A percentile compares a stretch with the other conserved stretches of the same genome.
phyloP scores from a whole-genome alignment of 2,113 vertebrate genomes.

The Chloropsis hardwickii region DNA sequence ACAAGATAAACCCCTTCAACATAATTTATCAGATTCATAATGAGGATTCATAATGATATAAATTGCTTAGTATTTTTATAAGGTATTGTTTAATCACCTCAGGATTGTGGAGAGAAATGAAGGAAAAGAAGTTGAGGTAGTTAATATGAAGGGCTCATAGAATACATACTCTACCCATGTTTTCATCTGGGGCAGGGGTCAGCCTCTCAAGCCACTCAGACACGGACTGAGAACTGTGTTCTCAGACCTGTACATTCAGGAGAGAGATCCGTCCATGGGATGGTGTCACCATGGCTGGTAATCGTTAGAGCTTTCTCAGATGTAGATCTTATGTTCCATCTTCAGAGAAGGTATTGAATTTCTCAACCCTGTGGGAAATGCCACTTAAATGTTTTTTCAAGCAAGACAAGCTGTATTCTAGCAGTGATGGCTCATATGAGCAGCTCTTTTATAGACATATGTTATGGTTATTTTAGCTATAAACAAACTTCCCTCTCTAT shows the following conservation, averaged over 20 bases:
- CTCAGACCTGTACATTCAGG: not conserved
- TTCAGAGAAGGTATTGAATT: not conserved
- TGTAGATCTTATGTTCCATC: not conserved
- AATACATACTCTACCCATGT: not conserved
- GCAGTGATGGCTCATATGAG: not conserved
- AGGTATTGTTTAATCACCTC: not conserved
- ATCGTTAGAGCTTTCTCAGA: not conserved
- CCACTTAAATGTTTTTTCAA: not conserved
- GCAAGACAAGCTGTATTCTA: not conserved
- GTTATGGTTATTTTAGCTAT: not conserved
- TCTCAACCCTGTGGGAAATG: not conserved
- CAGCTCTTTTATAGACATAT: not conserved
- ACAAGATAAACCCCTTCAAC: fast-evolving
- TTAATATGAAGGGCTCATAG: not conserved
- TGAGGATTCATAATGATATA: not conserved
- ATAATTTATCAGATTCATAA: not conserved
- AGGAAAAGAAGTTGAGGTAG: not conserved
- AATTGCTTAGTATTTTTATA: not conserved
- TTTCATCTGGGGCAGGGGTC: not conserved
- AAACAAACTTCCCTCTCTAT: not conserved
- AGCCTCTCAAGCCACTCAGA: not conserved
- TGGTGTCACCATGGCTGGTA: not conserved
- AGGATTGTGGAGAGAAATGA: not conserved
- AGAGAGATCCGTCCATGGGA: not conserved
- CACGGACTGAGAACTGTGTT: not conserved